Evolutionary conservation across 2,888 invertebrate genomes (phyloP).

Genomic region (Charanyca ferruginea): DNA sequence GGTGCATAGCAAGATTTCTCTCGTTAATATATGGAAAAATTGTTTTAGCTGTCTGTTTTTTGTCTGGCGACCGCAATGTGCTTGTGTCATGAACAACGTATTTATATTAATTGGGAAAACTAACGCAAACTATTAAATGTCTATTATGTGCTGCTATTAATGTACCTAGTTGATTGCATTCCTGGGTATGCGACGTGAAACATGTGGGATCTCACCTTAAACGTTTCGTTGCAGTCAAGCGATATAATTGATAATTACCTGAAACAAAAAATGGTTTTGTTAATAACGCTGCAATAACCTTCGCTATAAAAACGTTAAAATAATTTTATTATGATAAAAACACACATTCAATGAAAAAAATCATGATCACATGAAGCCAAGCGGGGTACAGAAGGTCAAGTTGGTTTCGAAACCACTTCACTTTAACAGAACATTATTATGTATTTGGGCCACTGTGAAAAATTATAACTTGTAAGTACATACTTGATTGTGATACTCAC

Average conservation of each 20-base stretch:
- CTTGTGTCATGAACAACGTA: constrained; percentile 29
- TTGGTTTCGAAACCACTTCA: constrained; percentile 81
- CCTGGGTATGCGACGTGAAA: constrained; percentile 21
- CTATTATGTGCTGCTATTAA: constrained; percentile 11
- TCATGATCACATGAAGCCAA: constrained; percentile 72
- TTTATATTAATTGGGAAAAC: constrained; percentile 29
- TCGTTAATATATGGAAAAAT: constrained; percentile 9
- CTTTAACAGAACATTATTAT: constrained; percentile 80
- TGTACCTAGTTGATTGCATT: constrained; percentile 38
- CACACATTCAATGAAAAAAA: constrained; percentile 71
- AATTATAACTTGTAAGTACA: constrained; percentile 64
- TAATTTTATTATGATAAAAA: constrained; percentile 58
- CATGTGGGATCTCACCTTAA: constrained; percentile 78
- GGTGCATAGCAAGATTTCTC: constrained; percentile 39
- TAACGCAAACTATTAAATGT: constrained; percentile 24
- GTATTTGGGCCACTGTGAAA: constrained; percentile 83
- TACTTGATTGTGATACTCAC: constrained; percentile 19
- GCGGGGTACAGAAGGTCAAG: constrained; percentile 80
- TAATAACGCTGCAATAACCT: constrained; percentile 62
- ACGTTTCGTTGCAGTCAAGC: constrained; percentile 68
- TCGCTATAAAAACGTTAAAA: constrained; percentile 58
- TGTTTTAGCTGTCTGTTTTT: constrained; percentile 5
- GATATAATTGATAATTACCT: constrained; percentile 78
- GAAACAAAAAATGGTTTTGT: constrained; percentile 78
- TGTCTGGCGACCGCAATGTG: constrained; percentile 29